Conservation (phyloP, 2,113 vertebrate genomes). For the Cisticola juncidis region DNA sequence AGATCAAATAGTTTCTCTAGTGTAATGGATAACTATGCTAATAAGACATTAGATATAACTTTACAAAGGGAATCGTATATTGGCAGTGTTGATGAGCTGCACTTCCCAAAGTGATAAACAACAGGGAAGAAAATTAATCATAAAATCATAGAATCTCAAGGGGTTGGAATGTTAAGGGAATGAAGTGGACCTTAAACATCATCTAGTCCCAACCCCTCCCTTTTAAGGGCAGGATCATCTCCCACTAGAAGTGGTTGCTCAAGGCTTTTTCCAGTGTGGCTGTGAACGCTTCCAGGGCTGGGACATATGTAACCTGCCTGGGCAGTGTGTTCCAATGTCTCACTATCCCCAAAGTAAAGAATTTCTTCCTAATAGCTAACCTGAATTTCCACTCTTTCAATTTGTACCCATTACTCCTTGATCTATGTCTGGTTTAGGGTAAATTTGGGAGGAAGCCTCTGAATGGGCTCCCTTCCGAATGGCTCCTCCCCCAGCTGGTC, state of each 20-base stretch:
- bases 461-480: too few relatives aligned
- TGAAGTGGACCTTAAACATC: neutral
- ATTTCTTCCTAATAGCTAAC: neutral
- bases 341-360: neutral
- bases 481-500: too few relatives aligned
- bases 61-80: neutral
- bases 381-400: neutral
- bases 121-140: neutral
- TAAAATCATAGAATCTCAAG: neutral
- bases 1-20: neutral
- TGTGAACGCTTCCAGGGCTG: neutral
- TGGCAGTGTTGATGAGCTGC: neutral
- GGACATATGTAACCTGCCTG: neutral
- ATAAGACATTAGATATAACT: neutral
- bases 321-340: neutral
- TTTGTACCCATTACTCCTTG: neutral
- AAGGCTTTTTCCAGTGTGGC: neutral
- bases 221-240: neutral
- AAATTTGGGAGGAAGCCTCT: too few relatives aligned
- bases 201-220: rapidly evolving
- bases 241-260: neutral
- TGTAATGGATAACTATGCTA: neutral
- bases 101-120: neutral
- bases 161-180: neutral
- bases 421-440: too few relatives aligned